These are phyloP conservation scores for Zaprionus obscuricornis DNA, from an alignment of 2,888 invertebrate species.

Conservation along the genomic window DNA sequence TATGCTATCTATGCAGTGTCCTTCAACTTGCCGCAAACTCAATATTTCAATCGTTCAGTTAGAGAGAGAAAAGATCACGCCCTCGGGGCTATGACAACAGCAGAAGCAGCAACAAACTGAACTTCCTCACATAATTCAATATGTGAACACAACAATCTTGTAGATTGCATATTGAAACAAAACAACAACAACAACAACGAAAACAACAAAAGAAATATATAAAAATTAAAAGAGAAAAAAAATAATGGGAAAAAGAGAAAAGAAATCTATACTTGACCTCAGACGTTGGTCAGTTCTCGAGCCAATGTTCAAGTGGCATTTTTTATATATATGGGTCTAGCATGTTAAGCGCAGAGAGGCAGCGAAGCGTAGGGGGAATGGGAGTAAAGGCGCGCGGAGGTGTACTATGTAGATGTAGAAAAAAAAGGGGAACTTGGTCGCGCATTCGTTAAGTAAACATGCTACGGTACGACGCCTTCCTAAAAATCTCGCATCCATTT, in stretches of 20 bases:
- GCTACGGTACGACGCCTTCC: slow-evolving; percentile 76
- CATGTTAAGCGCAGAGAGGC: not conserved
- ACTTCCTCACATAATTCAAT: slow-evolving; percentile 69
- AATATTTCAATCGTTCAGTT: slow-evolving; percentile 5
- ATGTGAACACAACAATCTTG: slow-evolving; percentile 41
- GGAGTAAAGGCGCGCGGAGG: not conserved
- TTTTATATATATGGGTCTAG: slow-evolving; percentile 37
- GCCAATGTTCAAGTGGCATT: slow-evolving; percentile 64
- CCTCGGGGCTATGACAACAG: slow-evolving; percentile 36
- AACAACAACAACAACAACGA: slow-evolving; percentile 6
- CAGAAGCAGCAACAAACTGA: no score
- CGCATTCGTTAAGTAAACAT: slow-evolving; percentile 76
- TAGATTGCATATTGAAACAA: slow-evolving; percentile 57
- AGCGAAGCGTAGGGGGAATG: not conserved
- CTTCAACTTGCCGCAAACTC: not conserved
- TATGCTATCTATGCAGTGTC: not conserved
- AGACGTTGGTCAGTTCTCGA: slow-evolving; percentile 55
- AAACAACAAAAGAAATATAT: slow-evolving; percentile 28
- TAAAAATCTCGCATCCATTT: slow-evolving; percentile 61
- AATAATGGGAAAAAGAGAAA: slow-evolving; percentile 41
- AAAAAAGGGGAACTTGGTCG: slow-evolving; percentile 39
- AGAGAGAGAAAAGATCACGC: slow-evolving; percentile 11
- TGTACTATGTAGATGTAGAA: no score
- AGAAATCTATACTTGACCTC: slow-evolving; percentile 68
- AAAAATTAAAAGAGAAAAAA: slow-evolving; percentile 29